These are phyloP conservation scores for Xestia c-nigrum DNA, from an alignment of 2,888 invertebrate genomes.

Conservation along the genomic window DNA sequence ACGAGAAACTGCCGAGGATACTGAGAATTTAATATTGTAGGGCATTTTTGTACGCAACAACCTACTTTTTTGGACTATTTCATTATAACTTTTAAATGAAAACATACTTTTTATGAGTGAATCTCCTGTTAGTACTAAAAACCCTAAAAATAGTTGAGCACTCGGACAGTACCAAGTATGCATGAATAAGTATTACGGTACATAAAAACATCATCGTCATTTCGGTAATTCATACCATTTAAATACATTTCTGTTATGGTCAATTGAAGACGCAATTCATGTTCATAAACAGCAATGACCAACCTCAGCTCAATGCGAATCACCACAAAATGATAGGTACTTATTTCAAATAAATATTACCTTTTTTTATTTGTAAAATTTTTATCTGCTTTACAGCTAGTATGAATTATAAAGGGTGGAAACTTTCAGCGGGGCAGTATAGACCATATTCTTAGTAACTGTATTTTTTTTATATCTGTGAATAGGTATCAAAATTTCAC, in stretches of 20 bases:
- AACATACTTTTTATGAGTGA: neutral
- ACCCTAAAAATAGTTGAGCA: neutral
- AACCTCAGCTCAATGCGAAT: neutral
- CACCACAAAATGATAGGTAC: neutral
- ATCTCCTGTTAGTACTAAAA: neutral
- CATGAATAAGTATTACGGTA: neutral
- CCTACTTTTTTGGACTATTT: slow-evolving; percentile 10
- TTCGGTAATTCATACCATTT: neutral
- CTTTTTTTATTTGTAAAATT: too few species aligned
- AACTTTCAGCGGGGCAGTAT: too few species aligned
- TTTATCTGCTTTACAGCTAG: too few species aligned
- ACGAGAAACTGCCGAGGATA: slow-evolving; percentile 16
- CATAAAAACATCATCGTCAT: neutral
- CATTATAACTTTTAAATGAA: slow-evolving; percentile 5
- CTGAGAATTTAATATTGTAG: slow-evolving; percentile 13
- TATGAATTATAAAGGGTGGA: too few species aligned
- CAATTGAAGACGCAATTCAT: neutral
- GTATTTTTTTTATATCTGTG: too few species aligned
- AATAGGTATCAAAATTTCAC: too few species aligned
- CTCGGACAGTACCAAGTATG: neutral
- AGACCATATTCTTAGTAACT: too few species aligned
- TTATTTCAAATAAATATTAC: neutral
- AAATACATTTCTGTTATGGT: neutral
- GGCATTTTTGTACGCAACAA: neutral
- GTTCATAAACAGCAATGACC: neutral